Evolutionary conservation across 2,797 vertebrate species (phyloP), one percentile per base, ranked within the genome.

Genomic region (Acipenser oxyrinchus): DNA sequence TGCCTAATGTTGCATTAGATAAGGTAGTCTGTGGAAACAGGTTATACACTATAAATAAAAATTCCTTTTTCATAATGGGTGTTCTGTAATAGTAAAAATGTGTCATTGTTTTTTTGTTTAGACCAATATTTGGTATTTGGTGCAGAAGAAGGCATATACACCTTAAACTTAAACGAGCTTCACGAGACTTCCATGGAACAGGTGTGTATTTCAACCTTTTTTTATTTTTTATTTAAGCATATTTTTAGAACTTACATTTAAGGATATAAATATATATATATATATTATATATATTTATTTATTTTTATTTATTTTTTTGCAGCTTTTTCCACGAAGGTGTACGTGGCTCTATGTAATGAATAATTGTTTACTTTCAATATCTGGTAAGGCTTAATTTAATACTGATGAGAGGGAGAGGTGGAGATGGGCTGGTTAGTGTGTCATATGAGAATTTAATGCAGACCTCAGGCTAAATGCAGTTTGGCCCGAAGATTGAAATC

Each of bases 261-360:
- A 58, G 5, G 58, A 10, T 10, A 15, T 8, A 6, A 12, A 15
- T n/a, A 23, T 8, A 37, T 18, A 13, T 49, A 7, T 23, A 51
- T 1, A 6, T 67, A 15, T n/a, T 23, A 15, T n/a, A 23, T 8
- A 37, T 18, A 13, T 49, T 4, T 23, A 51, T 1, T 7, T 67
- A 15, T n/a, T 48, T 13, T 9, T 11, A 62, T 69, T 12, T 59
- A 10, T 51, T 73, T 62, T 7, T 77, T 73, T 77, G 68, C 82
- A 99, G 97, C 89, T 99, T 0, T 95, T 98, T 75, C 96, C 95
- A 69, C 91, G 95, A 72, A 88, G 95, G 75, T 99, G 95, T 83
- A 96, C 95, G 0, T 99, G 97, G 97, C 80, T 99, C 15, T 99
- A 99, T 57, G 97, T 99, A 75, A 96, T 99, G 95, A 99, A 98